Conservation (phyloP, 1,140 invertebrate genomes). For the Dolichoris vasculosae region DNA sequence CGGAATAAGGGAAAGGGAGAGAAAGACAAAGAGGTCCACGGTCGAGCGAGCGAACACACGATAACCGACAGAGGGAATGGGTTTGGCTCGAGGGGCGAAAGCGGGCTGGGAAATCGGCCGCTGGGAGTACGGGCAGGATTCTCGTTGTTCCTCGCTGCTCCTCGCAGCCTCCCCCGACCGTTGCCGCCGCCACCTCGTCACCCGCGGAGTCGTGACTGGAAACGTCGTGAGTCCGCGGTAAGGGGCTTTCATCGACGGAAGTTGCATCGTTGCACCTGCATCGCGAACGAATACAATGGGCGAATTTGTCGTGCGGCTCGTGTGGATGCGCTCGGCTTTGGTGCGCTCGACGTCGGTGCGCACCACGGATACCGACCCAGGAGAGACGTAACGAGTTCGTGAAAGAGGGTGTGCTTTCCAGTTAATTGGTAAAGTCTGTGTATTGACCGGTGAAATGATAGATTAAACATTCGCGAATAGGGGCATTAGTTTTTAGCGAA, state of each 20-base stretch:
- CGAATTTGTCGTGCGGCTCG: slow-evolving; percentile 35
- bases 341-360: no score
- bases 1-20: slow-evolving; percentile 15
- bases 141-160: neutral
- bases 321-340: neutral
- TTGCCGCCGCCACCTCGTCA: neutral
- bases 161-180: neutral
- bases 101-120: neutral
- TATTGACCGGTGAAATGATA: neutral
- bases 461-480: neutral
- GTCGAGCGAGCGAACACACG: neutral
- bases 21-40: neutral
- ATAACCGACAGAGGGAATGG: neutral
- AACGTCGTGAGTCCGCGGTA: slow-evolving; percentile 8
- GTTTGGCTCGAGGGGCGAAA: neutral
- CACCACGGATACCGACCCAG: neutral
- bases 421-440: slow-evolving; percentile 20
- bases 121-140: slow-evolving; percentile 1
- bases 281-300: slow-evolving; percentile 20
- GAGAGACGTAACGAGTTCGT: neutral
- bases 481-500: neutral
- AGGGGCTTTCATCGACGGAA: neutral
- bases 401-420: neutral
- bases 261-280: slow-evolving; percentile 30
- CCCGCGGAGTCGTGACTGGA: slow-evolving; percentile 1